These are phyloP conservation scores for Andrena chrysosceles DNA, from an alignment of 2,888 invertebrate genomes.

Conservation along the genomic window DNA sequence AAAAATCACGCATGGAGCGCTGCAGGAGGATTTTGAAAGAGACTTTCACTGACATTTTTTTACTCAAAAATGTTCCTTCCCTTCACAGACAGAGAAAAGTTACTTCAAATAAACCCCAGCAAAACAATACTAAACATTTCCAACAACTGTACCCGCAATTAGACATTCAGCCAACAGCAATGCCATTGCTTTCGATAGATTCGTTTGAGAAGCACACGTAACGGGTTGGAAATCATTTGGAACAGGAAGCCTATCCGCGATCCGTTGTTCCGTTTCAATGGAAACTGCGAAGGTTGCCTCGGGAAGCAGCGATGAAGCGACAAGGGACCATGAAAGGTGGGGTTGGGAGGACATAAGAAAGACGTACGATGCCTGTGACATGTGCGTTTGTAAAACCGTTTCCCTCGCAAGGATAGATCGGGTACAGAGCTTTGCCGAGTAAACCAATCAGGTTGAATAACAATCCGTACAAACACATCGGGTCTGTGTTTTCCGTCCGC, in stretches of 20 bases:
- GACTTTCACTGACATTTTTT: no score
- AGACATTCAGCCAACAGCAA: neutral
- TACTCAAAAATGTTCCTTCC: no score
- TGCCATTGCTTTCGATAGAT: neutral
- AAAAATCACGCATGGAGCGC: no score
- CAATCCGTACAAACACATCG: conserved; percentile 57
- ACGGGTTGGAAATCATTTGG: conserved; percentile 1
- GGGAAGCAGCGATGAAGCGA: conserved; percentile 18
- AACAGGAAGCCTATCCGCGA: neutral
- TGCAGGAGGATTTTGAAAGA: no score
- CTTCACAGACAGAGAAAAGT: no score
- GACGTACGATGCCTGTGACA: conserved; percentile 33
- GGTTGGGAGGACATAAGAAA: conserved; percentile 27
- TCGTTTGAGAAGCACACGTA: neutral
- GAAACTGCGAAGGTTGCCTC: conserved; percentile 15
- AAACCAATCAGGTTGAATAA: conserved; percentile 63
- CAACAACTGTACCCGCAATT: neutral
- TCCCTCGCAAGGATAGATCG: conserved; percentile 28
- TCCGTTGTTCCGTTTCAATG: conserved; percentile 18
- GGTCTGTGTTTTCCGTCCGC: conserved; percentile 28
- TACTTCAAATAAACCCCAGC: neutral
- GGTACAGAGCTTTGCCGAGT: conserved; percentile 49
- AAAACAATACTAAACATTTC: neutral
- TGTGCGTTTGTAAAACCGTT: conserved; percentile 47
- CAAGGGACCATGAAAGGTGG: conserved; percentile 6